Base-by-base conservation (phyloP, 2,113 vertebrate species). In the Macquaria australasica region DNA sequence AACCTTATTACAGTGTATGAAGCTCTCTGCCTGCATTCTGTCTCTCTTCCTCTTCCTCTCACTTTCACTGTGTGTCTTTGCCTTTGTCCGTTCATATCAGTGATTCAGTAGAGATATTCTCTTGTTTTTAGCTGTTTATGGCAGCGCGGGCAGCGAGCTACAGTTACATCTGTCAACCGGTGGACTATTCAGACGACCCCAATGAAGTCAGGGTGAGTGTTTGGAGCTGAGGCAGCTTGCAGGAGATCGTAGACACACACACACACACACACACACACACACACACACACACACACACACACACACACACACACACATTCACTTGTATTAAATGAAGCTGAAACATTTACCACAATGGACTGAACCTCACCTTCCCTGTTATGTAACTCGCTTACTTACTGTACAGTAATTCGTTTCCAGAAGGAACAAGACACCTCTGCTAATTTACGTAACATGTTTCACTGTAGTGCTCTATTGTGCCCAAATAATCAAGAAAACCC, bases 171-270 rank as follows among this genome's bases (percentile, higher is more conserved):
- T 99, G 98, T 92, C 98, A 99, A 93, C 93, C 93, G 16, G 98
- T 99, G 92, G 96, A 98, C 95, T 99, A 99, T 91, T 97, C 98
- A 78, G 95, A 99, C 37, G 97, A 99, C 55, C 97, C 97, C 89
- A 97, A 99, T 94, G 98, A 99, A 98, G 98, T 99, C 93, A 97
- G 98, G 96, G 98, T 99, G 94, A 97, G 98, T 97, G 92, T 75
- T 70, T 67, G 28, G 25, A 41, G 60, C 1, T 3, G 16, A 28
- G 2, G 48, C 48, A 21, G 51, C 51, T 53, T 50, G 9, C 12
- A 34, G 9, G n/a, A 60, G 23, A 1, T 16, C 1, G 1, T 28
- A 43, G 18, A 73, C 39, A 77, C 18, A 25, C 23, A 37, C 41
- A 81, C 41, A 10, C 7, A 45, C 2, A 45, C 82, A 77, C 50